Evolutionary conservation across 2,113 vertebrate species (phyloP).

Genomic region (Chauna torquata): DNA sequence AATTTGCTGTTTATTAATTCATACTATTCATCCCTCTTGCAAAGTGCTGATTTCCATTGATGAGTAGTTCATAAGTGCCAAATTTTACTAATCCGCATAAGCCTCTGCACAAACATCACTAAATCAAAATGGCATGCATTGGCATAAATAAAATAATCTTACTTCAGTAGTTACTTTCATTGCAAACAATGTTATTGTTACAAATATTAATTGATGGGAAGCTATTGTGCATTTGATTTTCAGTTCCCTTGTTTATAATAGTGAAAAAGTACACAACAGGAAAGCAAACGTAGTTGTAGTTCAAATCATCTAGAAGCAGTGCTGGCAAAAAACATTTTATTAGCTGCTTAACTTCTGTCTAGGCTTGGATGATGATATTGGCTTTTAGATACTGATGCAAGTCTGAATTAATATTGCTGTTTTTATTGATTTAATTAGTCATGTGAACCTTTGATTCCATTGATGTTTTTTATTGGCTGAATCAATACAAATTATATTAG

Average conservation of each 20-base stretch:
- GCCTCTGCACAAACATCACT: not conserved
- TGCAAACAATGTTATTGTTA: not conserved
- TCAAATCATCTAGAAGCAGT: not conserved
- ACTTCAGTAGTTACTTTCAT: not conserved
- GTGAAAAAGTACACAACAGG: not conserved
- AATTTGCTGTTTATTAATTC: not conserved
- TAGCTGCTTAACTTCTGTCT: not conserved
- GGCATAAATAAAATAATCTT: not conserved
- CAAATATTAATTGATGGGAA: not conserved
- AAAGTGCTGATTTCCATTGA: not conserved
- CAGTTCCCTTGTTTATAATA: not conserved
- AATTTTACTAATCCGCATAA: not conserved
- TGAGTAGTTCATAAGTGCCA: not conserved
- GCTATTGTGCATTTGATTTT: not conserved
- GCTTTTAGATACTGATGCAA: constrained; percentile 9
- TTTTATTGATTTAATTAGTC: constrained; percentile 54
- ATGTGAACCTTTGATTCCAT: constrained; percentile 14
- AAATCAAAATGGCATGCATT: not conserved
- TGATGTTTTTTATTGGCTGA: constrained; percentile 30
- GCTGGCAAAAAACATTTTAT: not conserved
- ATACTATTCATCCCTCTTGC: not conserved
- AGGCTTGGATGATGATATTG: not conserved
- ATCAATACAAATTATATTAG: not conserved
- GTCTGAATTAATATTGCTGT: constrained; percentile 26
- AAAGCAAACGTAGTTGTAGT: not conserved